Evolutionary conservation across 2,797 vertebrate species (phyloP), one percentile per base, ranked within the genome.

Genomic region (Coregonus suidteri): DNA sequence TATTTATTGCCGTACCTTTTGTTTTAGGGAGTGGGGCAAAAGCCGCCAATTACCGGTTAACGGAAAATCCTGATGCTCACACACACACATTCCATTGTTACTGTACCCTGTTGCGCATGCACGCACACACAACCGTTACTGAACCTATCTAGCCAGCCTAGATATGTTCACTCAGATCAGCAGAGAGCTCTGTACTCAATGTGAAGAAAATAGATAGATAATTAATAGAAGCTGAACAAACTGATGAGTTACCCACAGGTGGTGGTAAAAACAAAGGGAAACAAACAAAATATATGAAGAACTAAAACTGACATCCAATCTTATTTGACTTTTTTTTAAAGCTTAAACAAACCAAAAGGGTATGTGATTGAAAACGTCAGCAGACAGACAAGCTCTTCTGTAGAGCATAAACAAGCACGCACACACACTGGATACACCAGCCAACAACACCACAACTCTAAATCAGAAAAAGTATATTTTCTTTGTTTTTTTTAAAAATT

Each of bases 371-470:
- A 59, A 20, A 59, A 41, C 7, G 56, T n/a, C 18, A 56, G 18
- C n/a, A 59, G 56, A 59, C 7, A 20, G 56, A 59, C 56, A n/a
- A 59, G n/a, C n/a, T 18, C 56, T 59, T 59, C 37, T 59, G 56
- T 20, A 20, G 6, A 59, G n/a, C 56, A n/a, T 59, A 20, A 59
- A 59, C 53, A 18, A 3, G 16, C 53, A 18, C 53, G 4, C 62
- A 25, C 30, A 30, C 11, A 68, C 66, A 68, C 25, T 76, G 65
- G 76, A 41, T 2, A 75, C 41, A 81, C 18, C 74, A 56, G 25
- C 1, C 1, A 67, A 25, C 7, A 1, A 74, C 18, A 71, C 5
- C 70, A 31, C 3, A 7, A 78, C 76, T 59, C n/a, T 14, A 73
- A 80, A 79, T 18, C 2, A 30, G 7, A 73, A 52, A 4, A 0